These are phyloP conservation scores for Columba janthina DNA, from an alignment of 2,113 vertebrate species.

Conservation along the genomic window DNA sequence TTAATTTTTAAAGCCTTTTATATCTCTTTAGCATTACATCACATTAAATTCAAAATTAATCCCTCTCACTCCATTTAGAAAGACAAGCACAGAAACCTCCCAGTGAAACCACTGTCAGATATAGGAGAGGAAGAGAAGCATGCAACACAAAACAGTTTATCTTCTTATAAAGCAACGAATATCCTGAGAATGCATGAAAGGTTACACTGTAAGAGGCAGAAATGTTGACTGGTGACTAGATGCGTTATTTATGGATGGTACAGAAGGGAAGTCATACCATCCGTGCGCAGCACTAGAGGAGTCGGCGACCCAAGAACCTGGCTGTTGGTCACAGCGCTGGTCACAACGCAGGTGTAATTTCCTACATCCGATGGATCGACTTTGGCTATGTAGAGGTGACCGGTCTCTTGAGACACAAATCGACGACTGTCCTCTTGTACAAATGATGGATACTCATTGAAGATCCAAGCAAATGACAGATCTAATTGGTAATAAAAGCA, in stretches of 20 bases:
- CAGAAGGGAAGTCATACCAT: constrained; percentile 77
- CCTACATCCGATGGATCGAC: constrained; percentile 92
- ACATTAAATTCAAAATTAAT: neutral
- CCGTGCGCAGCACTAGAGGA: constrained; percentile 87
- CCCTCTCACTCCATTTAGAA: neutral
- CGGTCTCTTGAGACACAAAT: constrained; percentile 94
- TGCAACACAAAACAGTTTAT: neutral
- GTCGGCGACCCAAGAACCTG: constrained; percentile 88
- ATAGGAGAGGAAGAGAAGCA: neutral
- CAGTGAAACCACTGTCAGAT: neutral
- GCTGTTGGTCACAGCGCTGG: constrained; percentile 79
- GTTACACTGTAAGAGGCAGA: rapidly evolving
- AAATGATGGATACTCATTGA: constrained; percentile 90
- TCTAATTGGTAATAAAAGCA: constrained; percentile 70
- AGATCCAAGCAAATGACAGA: constrained; percentile 90
- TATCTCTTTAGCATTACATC: neutral
- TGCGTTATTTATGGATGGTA: rapidly evolving
- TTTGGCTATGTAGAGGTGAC: constrained; percentile 93
- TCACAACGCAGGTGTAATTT: constrained; percentile 93
- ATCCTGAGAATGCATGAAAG: rapidly evolving
- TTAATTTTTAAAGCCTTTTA: neutral
- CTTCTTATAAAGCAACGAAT: neutral
- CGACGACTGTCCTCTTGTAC: constrained; percentile 91
- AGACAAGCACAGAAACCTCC: neutral
- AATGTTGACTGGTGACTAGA: rapidly evolving